These are phyloP conservation scores for Esox masquinongy DNA, from an alignment of 2,797 vertebrate species.

Conservation along the genomic window DNA sequence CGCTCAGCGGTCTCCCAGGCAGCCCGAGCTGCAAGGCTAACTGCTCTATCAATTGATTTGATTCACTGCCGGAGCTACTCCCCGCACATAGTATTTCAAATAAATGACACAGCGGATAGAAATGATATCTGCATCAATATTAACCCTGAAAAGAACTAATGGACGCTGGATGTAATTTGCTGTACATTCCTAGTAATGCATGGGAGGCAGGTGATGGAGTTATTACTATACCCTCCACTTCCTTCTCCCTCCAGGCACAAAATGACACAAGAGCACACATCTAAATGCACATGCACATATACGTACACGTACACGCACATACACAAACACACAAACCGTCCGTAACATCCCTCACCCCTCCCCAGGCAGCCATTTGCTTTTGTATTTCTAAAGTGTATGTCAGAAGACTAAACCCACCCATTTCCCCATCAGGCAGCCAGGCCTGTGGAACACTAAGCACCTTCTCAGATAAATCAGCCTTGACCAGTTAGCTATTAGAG, in stretches of 20 bases:
- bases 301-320: constrained; percentile 17
- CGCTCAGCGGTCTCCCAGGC: constrained; percentile 83
- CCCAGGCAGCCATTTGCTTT: constrained; percentile 74
- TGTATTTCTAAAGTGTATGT: constrained; percentile 76
- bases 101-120: constrained; percentile 96
- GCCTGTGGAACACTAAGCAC: constrained; percentile 72
- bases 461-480: constrained; percentile 78
- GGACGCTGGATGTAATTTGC: constrained; percentile 91
- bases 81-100: constrained; percentile 98
- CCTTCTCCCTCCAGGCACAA: constrained; percentile 51
- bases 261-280: constrained; percentile 63
- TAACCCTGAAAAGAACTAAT: constrained; percentile 98
- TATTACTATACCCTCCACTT: constrained; percentile 67
- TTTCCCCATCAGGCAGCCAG: constrained; percentile 56
- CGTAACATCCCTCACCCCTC: constrained; percentile 65
- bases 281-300: constrained; percentile 49
- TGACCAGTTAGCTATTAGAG: constrained; percentile 77
- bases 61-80: constrained; percentile 95
- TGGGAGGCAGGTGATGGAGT: constrained; percentile 74
- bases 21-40: constrained; percentile 86
- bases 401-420: constrained; percentile 66
- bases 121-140: constrained; percentile 99
- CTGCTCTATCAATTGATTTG: constrained; percentile 99
- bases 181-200: constrained; percentile 88
- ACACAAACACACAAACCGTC: constrained; percentile 60